phyloP scores from a whole-genome alignment of 23 tunicate genomes.

The Diplosoma virens region DNA sequence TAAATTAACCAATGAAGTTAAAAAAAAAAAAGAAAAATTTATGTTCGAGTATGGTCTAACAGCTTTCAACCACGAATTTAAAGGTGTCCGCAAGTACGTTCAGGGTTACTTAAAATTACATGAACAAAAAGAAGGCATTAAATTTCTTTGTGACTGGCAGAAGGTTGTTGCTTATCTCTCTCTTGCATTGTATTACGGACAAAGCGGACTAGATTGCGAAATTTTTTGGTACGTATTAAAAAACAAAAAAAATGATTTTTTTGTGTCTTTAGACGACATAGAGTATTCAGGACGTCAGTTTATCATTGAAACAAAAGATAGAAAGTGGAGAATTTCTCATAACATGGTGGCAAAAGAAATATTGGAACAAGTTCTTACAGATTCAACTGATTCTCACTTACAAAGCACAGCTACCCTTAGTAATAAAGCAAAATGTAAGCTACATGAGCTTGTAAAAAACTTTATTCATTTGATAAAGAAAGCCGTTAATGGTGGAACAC shows the following conservation, averaged over 20 bases:
- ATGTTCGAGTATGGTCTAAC: constrained; percentile 62
- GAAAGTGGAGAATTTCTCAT: constrained; percentile 50
- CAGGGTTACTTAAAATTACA: constrained; percentile 32
- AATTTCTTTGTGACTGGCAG: not conserved
- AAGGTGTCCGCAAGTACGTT: constrained; percentile 46
- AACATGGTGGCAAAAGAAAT: constrained; percentile 57
- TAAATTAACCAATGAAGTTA: not conserved
- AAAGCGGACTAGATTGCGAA: constrained; percentile 17
- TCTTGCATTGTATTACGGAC: constrained; percentile 47
- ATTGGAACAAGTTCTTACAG: constrained; percentile 34
- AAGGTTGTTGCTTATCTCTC: constrained; percentile 51
- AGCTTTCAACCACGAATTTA: constrained; percentile 51
- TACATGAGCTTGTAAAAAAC: constrained; percentile 32
- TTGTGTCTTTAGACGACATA: constrained; percentile 32
- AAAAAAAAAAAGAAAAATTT: not conserved
- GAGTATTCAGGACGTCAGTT: constrained; percentile 32
- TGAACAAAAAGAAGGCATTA: not conserved
- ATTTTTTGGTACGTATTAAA: constrained; percentile 11
- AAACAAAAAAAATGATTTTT: not conserved
- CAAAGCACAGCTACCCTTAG: not conserved
- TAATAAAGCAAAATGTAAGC: not conserved
- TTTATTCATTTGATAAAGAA: constrained; percentile 36
- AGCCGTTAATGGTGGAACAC: not conserved
- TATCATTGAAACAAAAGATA: constrained; percentile 15
- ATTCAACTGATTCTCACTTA: not conserved